Conservation (phyloP, 2,888 invertebrate species). For the Odontocerum albicorne region DNA sequence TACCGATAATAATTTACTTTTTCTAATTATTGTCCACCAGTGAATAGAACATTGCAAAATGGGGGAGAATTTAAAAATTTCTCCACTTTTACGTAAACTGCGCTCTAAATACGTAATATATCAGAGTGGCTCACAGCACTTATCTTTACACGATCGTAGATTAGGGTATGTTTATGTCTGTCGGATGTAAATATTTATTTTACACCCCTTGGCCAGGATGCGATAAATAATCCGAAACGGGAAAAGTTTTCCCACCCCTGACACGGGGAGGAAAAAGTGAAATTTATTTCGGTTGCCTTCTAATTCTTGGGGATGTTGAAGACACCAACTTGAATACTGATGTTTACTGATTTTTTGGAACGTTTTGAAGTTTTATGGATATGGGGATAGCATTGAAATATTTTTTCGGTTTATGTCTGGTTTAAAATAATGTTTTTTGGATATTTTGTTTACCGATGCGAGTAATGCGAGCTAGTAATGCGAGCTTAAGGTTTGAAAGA, state of each 20-base stretch:
- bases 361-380: neutral
- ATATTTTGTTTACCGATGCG: no score
- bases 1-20: no score
- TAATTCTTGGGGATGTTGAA: slow-evolving; percentile 4
- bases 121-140: neutral
- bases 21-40: no score
- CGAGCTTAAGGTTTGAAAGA: no score
- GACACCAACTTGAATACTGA: slow-evolving; percentile 9
- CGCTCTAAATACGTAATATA: neutral
- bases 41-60: no score
- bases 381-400: no score
- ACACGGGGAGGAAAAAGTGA: slow-evolving; percentile 4
- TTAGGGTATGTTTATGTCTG: slow-evolving; percentile 32
- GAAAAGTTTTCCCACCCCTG: slow-evolving; percentile 18
- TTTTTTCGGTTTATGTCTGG: no score
- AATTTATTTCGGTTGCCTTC: slow-evolving; percentile 19
- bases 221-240: slow-evolving; percentile 26
- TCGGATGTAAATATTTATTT: slow-evolving; percentile 33
- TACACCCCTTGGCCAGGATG: slow-evolving; percentile 24
- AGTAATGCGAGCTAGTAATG: no score
- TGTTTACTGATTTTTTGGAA: neutral
- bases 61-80: neutral
- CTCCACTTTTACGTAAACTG: neutral
- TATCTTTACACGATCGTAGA: slow-evolving; percentile 34
- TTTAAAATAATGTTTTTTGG: no score